These are phyloP conservation scores for Syngnathus floridae DNA, from an alignment of 2,113 vertebrate genomes.

Conservation along the genomic window DNA sequence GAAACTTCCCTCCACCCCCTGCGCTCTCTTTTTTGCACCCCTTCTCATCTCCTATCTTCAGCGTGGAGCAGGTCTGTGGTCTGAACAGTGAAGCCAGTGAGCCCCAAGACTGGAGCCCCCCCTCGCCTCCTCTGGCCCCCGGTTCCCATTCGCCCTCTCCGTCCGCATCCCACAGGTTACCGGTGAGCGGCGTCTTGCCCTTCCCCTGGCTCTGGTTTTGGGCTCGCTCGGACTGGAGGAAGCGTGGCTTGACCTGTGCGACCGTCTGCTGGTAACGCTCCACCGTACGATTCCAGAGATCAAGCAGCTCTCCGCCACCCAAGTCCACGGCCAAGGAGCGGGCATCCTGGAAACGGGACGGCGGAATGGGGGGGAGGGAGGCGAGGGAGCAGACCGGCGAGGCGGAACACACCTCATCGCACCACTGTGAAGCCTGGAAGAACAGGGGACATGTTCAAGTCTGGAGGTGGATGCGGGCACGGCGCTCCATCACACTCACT, in stretches of 20 bases:
- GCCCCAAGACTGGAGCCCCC: slow-evolving; percentile 72
- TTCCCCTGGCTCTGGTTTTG: slow-evolving; percentile 46
- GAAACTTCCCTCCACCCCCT: slow-evolving; percentile 66
- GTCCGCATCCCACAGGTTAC: slow-evolving; percentile 67
- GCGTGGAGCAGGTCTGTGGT: slow-evolving; percentile 71
- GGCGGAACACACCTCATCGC: slow-evolving; percentile 68
- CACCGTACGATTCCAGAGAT: slow-evolving; percentile 74
- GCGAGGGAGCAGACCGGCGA: slow-evolving; percentile 57
- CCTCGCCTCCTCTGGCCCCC: slow-evolving; percentile 55
- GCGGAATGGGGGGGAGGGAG: slow-evolving; percentile 71
- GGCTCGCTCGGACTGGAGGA: slow-evolving; percentile 63
- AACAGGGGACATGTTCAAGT: background rate
- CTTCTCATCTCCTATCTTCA: slow-evolving; percentile 71
- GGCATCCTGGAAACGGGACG: slow-evolving; percentile 80
- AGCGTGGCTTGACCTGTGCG: slow-evolving; percentile 68
- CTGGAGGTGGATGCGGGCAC: too few relatives aligned
- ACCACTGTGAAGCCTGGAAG: slow-evolving; percentile 77
- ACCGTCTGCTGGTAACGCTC: slow-evolving; percentile 75
- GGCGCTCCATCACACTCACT: slow-evolving; percentile 34
- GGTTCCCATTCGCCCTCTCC: slow-evolving; percentile 63
- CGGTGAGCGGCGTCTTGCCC: slow-evolving; percentile 43
- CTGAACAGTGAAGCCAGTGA: slow-evolving; percentile 72
- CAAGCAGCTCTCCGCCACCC: slow-evolving; percentile 70
- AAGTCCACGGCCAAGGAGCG: slow-evolving; percentile 76
- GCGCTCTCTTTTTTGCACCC: slow-evolving; percentile 54